These are phyloP conservation scores for Sander lucioperca DNA, from an alignment of 2,113 vertebrate genomes.

Conservation along the genomic window DNA sequence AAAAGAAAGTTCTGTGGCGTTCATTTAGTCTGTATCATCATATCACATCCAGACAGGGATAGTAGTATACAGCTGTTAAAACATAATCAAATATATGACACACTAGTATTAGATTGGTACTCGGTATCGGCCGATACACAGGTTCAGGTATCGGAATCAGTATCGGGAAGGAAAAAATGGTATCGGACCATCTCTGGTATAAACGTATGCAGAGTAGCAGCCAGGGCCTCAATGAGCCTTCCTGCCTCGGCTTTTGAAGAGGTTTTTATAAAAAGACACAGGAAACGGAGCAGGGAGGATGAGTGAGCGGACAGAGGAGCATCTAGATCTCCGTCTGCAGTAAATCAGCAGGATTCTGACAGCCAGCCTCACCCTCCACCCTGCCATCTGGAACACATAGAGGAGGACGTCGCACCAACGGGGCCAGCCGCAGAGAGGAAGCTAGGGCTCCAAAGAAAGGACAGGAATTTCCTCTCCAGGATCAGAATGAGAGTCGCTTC, in stretches of 20 bases:
- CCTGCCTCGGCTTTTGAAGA: slow-evolving; percentile 40
- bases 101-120: too few relatives aligned
- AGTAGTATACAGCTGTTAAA: too few relatives aligned
- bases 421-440: slow-evolving; percentile 41
- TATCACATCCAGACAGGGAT: too few relatives aligned
- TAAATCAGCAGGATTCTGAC: slow-evolving; percentile 56
- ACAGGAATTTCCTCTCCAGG: slow-evolving; percentile 51
- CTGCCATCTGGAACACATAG: slow-evolving; percentile 67
- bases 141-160: too few relatives aligned
- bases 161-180: too few relatives aligned
- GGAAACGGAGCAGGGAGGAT: slow-evolving; percentile 43
- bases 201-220: background rate
- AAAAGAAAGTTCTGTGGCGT: too few relatives aligned
- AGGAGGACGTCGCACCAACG: slow-evolving; percentile 55
- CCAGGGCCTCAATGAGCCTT: slow-evolving; percentile 11
- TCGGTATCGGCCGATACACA: too few relatives aligned
- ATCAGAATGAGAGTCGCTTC: slow-evolving; percentile 9
- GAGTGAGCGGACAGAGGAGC: slow-evolving; percentile 22
- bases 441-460: slow-evolving; percentile 28
- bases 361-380: slow-evolving; percentile 22
- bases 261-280: slow-evolving; percentile 51
- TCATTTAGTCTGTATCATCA: too few relatives aligned
- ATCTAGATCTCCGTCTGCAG: slow-evolving; percentile 50
- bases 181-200: too few relatives aligned
- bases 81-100: too few relatives aligned